Evolutionary conservation across 2,888 invertebrate species (phyloP), one percentile per base, ranked within the genome.

Genomic region (Plebejus melissa): DNA sequence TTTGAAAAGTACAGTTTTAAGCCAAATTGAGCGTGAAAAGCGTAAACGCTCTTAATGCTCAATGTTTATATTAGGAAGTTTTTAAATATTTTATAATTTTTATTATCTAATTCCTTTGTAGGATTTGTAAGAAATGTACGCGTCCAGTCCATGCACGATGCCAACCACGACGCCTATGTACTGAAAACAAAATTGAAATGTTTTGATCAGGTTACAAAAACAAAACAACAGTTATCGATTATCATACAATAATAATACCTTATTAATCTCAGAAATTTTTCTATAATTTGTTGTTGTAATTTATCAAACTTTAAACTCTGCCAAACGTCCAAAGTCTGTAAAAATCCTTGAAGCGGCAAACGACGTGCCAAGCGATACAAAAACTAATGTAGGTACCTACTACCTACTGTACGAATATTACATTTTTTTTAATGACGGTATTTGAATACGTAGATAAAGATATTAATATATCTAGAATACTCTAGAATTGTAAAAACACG

Each of bases 111-210:
- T 94, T 50, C 95, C 95, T 84, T 94, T 95, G 80, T 94, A 95
- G 83, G 96, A 95, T 81, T 94, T 95, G 82, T 96, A 97, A 0
- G 97, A 96, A 81, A 96, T 94, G 87, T 96, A 97, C 0, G 96
- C 96, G 85, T 98, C 98, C 69, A 96, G 94, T 0, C 96, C 97
- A 84, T 98, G 97, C 0, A 97, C 85, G 54, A 96, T 87, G 28
- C 97, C 97, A 36, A 97, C 94, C 22, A 97, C 91, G 74, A 96
- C 96, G 72, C 98, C 97, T 80, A 97, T 92, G 82, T 97, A 96
- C 98, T 98, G 94, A 76, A 41, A 74, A 57, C 65, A 36, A 50
- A 74, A 60, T 13, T 16, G 16, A 57, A 54, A 70, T 72, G 32
- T 1, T 36, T 5, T 36, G n/a, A 72, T 36, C 5, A 28, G 22